Evolutionary conservation across 2,113 vertebrate genomes (phyloP).

Genomic region (Ovis canadensis): DNA sequence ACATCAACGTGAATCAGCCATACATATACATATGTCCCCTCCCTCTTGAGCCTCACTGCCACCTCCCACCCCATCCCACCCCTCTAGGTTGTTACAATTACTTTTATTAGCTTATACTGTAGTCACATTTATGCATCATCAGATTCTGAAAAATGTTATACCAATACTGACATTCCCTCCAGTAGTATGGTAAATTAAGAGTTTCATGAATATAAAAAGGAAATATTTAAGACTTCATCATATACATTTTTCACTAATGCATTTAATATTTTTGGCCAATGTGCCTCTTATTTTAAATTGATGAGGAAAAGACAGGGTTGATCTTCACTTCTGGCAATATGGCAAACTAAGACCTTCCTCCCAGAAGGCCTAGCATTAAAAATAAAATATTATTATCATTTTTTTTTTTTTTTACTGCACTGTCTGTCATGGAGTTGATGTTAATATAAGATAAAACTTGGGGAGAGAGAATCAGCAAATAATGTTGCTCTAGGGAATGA

Average conservation of each 20-base stretch:
- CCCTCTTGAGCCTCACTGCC: neutral
- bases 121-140: neutral
- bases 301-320: neutral
- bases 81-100: neutral
- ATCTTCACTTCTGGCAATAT: neutral
- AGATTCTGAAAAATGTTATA: neutral
- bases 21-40: neutral
- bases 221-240: neutral
- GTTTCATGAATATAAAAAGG: neutral
- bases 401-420: neutral
- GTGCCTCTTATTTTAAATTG: neutral
- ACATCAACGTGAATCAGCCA: neutral
- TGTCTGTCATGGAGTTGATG: neutral
- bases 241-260: neutral
- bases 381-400: neutral
- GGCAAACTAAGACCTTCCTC: neutral
- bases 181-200: neutral
- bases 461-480: neutral
- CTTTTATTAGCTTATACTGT: neutral
- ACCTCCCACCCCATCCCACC: neutral
- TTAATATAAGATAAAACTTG: neutral
- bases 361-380: neutral
- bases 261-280: neutral
- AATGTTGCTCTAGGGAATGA: neutral
- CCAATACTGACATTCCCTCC: neutral